Evolutionary conservation across 2,797 vertebrate genomes (phyloP).

Genomic region (Champsocephalus esox): DNA sequence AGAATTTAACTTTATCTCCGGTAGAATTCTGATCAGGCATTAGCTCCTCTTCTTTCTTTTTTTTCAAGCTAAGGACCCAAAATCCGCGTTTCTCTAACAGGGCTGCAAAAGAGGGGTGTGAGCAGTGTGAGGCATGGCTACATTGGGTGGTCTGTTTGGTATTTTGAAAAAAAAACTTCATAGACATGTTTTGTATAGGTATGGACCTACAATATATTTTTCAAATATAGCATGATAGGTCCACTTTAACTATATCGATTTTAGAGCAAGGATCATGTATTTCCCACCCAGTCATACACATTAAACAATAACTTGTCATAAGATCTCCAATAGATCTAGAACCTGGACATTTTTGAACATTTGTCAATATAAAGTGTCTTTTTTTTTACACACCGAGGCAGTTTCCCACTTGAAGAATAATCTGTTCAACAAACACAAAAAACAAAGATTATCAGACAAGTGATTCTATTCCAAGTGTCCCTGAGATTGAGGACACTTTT

Average conservation of each 20-base stretch:
- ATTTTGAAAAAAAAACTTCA: too few species aligned
- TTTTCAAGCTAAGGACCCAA: too few species aligned
- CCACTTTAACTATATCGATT: neutral
- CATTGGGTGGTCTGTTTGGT: too few species aligned
- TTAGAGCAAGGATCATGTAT: neutral
- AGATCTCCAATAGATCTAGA: neutral
- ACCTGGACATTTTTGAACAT: neutral
- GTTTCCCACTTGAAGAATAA: neutral
- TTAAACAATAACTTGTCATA: neutral
- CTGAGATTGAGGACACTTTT: constrained; percentile 27
- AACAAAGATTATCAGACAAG: constrained; percentile 19
- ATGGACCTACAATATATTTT: too few species aligned
- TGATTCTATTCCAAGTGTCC: constrained; percentile 20
- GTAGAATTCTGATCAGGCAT: too few species aligned
- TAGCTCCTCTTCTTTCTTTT: too few species aligned
- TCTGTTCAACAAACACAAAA: constrained; percentile 19
- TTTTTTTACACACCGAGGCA: neutral
- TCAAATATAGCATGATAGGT: too few species aligned
- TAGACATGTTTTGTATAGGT: too few species aligned
- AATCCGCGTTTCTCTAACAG: too few species aligned
- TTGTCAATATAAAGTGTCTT: neutral
- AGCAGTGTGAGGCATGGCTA: too few species aligned
- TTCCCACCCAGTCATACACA: neutral
- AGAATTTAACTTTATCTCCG: too few species aligned
- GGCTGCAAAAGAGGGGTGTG: too few species aligned